Base-by-base conservation (phyloP, 2,797 vertebrate species). In the Notoglanidium macrostoma region DNA sequence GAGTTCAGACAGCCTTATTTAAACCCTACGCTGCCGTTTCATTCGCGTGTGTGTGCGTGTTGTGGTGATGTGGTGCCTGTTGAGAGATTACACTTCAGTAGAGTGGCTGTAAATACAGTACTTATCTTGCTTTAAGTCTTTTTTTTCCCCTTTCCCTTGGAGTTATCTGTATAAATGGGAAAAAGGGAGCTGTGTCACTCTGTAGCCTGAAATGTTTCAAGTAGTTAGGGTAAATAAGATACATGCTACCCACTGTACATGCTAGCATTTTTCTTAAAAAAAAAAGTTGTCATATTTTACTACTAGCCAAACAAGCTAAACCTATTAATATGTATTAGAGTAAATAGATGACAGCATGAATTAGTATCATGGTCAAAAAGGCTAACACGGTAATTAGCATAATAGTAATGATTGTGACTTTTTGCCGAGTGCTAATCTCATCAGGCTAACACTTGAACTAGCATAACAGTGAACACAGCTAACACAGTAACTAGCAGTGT, bases 1-100 rank as follows among this genome's bases (percentile, higher is more conserved):
- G 87, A 90, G 93, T 91, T 93, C 91, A 92, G 94, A 95, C 93
- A 94, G 92, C 92, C 92, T 95, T 95, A 95, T 96, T 96, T 95
- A 94, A 92, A 85, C 87, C 81, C 86, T 90, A 88, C 89, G 92
- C 63, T 80, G 88, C 90, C 91, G 92, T 89, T 92, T 92, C 92
- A n/a, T 35, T 46, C 54, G 26, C 74, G 8, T 86, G 74, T 76
- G 76, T 57, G 51, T 78, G 76, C 59, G 54, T 79, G 73, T 77
- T 93, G 91, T 89, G 90, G 87, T 91, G 90, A 91, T 91, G 91
- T 90, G 92, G 78, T 49, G 57, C 55, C 21, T 92, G 90, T 90
- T 83, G 88, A 91, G 89, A 94, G 92, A 94, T 92, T 92, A 86
- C 54, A 81, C 79, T 93, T 91, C 92, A 93, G 91, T 91, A 91